Base-by-base conservation (phyloP, 2,888 invertebrate genomes). In the Belgica antarctica region DNA sequence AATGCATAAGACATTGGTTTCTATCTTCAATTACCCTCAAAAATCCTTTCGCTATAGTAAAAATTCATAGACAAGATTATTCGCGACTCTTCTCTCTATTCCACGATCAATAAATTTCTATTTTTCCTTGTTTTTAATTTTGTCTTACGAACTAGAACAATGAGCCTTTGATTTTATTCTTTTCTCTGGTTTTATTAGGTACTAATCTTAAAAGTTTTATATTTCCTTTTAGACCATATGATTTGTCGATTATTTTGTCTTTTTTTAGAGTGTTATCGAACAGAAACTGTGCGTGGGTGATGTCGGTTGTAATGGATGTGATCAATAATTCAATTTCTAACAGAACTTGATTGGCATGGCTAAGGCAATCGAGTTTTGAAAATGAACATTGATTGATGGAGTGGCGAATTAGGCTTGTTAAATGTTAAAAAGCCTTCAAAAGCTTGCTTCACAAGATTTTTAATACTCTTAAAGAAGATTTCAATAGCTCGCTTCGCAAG, bases 191-290 rank as follows among this genome's bases (percentile, higher is more conserved):
- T 7, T 52, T 7, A 12, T 7, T 52, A 52, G 52, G 52, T 52
- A 41, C 41, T 41, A 41, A n/a, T 41, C 41, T n/a, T 41, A 41
- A 41, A 12, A 41, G 7, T 41, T 31, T 41, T 41, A 52, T 52
- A n/a, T n/a, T n/a, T n/a, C n/a, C 22, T 19, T 52, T 41, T 7
- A 41, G 41, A 41, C 41, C 41, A 52, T 5, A 31, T 52, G 52
- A 52, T 52, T 52, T 52, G 52, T 52, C 52, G 52, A 52, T 52
- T 52, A 52, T 52, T 52, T 52, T 52, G 52, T 52, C 7, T 4
- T 46, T 52, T 52, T 41, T 15, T n/a, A n/a, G n/a, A n/a, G n/a
- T n/a, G n/a, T n/a, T n/a, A n/a, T n/a, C n/a, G n/a, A n/a, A n/a
- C n/a, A n/a, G n/a, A n/a, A n/a, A n/a, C n/a, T n/a, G n/a, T n/a